phyloP scores from a whole-genome alignment of 2,113 vertebrate genomes.

The Sturnira hondurensis region DNA sequence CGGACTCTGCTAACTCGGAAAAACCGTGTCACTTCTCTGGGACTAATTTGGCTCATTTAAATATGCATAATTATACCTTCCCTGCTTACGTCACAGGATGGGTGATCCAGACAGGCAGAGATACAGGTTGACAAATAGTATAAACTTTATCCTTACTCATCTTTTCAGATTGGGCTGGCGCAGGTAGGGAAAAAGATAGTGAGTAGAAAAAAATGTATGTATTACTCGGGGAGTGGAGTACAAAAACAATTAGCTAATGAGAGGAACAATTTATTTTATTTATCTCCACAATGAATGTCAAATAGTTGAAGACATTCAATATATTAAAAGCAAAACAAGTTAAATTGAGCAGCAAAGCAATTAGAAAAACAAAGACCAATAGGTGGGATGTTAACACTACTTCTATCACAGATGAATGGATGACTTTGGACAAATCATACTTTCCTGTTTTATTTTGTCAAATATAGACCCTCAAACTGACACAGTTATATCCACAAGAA shows the following conservation, averaged over 20 bases:
- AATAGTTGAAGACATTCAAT: slow-evolving; percentile 9
- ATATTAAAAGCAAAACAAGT: slow-evolving; percentile 20
- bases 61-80: not conserved
- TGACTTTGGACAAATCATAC: not conserved
- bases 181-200: not conserved
- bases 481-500: not conserved
- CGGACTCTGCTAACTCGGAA: not conserved
- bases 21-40: not conserved
- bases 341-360: slow-evolving; percentile 16
- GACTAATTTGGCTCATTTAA: not conserved
- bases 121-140: not conserved
- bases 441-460: not conserved
- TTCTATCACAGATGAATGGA: not conserved
- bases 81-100: not conserved
- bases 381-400: not conserved
- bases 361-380: not conserved
- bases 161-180: not conserved
- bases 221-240: not conserved
- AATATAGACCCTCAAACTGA: not conserved
- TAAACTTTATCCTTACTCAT: not conserved
- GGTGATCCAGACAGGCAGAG: not conserved
- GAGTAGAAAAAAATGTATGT: not conserved
- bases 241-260: slow-evolving; percentile 22
- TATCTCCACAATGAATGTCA: not conserved
- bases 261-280: not conserved